phyloP scores from a whole-genome alignment of 2,888 invertebrate species.

The Mylabris sibirica region DNA sequence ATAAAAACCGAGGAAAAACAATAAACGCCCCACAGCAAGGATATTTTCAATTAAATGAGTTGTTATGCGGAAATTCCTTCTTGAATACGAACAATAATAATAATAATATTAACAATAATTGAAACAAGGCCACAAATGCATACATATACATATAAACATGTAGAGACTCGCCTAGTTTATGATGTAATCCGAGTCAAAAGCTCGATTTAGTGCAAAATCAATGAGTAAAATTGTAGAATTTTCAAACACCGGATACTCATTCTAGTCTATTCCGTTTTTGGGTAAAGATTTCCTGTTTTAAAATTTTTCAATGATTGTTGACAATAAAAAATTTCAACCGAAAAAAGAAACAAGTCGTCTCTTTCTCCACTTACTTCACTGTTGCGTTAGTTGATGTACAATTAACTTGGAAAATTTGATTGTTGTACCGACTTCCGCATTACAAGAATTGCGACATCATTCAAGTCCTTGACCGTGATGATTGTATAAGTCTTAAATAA shows the following conservation, averaged over 20 bases:
- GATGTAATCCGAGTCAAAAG: not conserved
- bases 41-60: not conserved
- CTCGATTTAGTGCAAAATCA: not conserved
- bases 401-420: not conserved
- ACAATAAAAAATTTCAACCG: not conserved
- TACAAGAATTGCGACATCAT: not conserved
- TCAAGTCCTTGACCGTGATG: conserved; percentile 10
- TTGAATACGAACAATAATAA: not conserved
- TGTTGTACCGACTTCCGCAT: not conserved
- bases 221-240: not conserved
- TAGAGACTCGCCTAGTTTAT: not conserved
- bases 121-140: conserved; percentile 7
- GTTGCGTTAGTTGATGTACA: not conserved
- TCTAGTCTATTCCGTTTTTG: not conserved
- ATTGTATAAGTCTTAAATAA: not conserved
- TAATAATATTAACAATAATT: not conserved
- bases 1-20: not conserved
- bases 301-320: not conserved
- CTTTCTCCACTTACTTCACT: not conserved
- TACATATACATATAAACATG: not conserved
- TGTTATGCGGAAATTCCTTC: conserved; percentile 11
- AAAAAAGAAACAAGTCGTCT: not conserved
- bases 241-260: not conserved
- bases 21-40: not conserved
- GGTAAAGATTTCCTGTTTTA: not conserved